Percentiles rank a stretch among this genome's conserved stretches.
phyloP scores from a whole-genome alignment of 2,797 vertebrate genomes.

The Phoebastria nigripes region DNA sequence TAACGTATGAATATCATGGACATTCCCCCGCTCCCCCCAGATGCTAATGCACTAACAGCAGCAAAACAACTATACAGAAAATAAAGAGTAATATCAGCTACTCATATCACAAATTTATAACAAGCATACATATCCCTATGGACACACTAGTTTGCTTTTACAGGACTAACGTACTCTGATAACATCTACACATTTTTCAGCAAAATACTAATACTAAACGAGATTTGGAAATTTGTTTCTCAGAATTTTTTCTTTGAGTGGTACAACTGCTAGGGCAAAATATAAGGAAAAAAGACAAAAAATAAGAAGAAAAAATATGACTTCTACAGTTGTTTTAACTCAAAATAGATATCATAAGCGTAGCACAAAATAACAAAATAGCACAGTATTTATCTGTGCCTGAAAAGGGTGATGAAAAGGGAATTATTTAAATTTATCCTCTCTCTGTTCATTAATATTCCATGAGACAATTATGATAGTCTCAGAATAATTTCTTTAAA shows the following conservation, averaged over 20 bases:
- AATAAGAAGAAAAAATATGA: background rate
- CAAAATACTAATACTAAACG: background rate
- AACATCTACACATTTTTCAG: background rate
- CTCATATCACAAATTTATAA: background rate
- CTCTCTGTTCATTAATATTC: conserved; percentile 4
- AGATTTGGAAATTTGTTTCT: background rate
- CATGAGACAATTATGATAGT: background rate
- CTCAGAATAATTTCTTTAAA: conserved; percentile 3
- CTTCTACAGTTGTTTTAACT: background rate
- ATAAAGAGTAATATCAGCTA: background rate
- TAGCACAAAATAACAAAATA: background rate
- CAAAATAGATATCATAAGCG: background rate
- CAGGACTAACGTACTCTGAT: background rate
- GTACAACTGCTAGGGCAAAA: background rate
- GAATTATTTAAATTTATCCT: background rate
- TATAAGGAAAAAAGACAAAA: background rate
- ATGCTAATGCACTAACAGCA: background rate
- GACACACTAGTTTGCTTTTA: background rate
- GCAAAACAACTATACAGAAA: background rate
- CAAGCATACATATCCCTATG: background rate
- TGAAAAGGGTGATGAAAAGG: background rate
- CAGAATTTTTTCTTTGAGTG: background rate
- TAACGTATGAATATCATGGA: background rate
- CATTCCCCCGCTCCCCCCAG: background rate
- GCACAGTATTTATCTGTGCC: background rate